phyloP scores from a whole-genome alignment of 2,888 invertebrate species.

The Cremastinae sp. region DNA sequence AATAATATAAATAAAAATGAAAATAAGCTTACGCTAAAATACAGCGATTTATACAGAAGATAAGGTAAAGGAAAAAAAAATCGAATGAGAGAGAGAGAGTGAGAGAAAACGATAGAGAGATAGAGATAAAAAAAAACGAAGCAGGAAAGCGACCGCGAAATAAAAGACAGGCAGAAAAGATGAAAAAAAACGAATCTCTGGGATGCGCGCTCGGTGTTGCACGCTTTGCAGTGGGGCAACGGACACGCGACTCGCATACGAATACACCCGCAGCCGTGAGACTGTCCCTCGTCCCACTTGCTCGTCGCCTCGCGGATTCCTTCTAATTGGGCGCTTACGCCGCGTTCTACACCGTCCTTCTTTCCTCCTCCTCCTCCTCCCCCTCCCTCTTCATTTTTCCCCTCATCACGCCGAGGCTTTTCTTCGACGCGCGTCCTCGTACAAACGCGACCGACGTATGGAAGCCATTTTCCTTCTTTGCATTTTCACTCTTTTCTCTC shows the following conservation, averaged over 20 bases:
- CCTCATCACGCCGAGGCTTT: too few species aligned
- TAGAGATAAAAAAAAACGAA: too few species aligned
- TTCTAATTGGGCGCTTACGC: slow-evolving; percentile 73
- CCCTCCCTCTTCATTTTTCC: neutral
- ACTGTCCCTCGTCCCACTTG: slow-evolving; percentile 64
- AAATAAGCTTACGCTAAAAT: too few species aligned
- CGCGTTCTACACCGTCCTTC: slow-evolving; percentile 30
- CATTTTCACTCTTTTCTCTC: neutral
- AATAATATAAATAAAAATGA: too few species aligned
- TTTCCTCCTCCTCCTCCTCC: slow-evolving; percentile 25
- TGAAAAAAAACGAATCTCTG: slow-evolving; percentile 20
- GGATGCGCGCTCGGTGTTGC: slow-evolving; percentile 18
- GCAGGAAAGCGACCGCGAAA: too few species aligned
- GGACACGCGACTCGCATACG: slow-evolving; percentile 77
- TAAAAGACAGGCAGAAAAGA: too few species aligned
- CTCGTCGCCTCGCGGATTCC: slow-evolving; percentile 69
- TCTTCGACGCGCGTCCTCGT: too few species aligned
- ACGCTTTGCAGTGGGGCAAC: slow-evolving; percentile 68
- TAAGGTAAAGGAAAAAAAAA: too few species aligned
- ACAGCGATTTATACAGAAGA: too few species aligned
- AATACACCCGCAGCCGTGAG: slow-evolving; percentile 69
- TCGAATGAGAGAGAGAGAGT: neutral
- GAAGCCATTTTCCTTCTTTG: neutral
- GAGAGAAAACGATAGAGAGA: slow-evolving; percentile 9
- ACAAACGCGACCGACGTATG: too few species aligned